These are phyloP conservation scores for Linurgus olivaceus DNA, from an alignment of 2,797 vertebrate genomes.

Conservation along the genomic window DNA sequence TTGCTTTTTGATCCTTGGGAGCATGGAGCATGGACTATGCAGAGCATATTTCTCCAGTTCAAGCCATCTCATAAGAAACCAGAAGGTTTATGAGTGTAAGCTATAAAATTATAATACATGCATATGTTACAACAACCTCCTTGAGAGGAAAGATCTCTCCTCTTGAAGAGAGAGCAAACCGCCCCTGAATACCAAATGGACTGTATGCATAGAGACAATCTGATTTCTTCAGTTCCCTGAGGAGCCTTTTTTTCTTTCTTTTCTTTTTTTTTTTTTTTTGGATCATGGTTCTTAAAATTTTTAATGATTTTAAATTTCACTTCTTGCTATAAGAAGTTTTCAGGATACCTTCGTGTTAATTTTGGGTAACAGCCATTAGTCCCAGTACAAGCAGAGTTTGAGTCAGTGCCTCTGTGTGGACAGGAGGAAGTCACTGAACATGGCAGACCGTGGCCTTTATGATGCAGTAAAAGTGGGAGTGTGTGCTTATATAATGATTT, in stretches of 20 bases:
- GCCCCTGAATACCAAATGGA: neutral
- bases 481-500: neutral
- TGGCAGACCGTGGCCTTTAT: neutral
- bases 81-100: slow-evolving; percentile 28
- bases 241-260: neutral
- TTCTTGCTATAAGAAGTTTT: neutral
- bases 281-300: neutral
- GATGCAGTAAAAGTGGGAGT: neutral
- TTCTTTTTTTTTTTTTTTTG: neutral
- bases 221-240: neutral
- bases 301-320: neutral
- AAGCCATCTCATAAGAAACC: slow-evolving; percentile 39
- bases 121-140: neutral
- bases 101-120: neutral
- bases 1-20: slow-evolving; percentile 54
- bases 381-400: neutral
- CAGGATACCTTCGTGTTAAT: neutral
- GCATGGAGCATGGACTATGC: slow-evolving; percentile 1
- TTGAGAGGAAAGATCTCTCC: neutral
- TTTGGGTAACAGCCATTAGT: neutral
- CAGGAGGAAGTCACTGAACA: neutral
- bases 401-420: neutral
- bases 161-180: neutral
- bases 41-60: slow-evolving; percentile 44
- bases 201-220: neutral